Conservation (phyloP, 2,113 vertebrate species). For the Sakesphorus luctuosus region DNA sequence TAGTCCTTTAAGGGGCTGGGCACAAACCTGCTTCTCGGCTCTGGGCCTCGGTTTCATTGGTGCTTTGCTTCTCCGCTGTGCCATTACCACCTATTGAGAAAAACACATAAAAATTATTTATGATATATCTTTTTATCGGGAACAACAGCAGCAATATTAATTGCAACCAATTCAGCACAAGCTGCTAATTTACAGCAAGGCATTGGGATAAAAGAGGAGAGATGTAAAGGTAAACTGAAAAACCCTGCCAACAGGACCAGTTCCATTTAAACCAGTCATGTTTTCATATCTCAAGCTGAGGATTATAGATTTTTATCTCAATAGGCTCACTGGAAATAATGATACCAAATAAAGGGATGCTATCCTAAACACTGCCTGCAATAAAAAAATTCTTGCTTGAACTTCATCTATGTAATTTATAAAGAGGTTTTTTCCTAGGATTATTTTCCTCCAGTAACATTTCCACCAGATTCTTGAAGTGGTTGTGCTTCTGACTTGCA, state of each 20-base stretch:
- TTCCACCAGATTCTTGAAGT: neutral
- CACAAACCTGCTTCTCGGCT: conserved; percentile 74
- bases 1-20: conserved; percentile 40
- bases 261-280: neutral
- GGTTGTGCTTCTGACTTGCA: neutral
- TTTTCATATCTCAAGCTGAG: neutral
- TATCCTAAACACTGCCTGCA: neutral
- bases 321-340: neutral
- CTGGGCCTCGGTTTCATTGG: conserved; percentile 34
- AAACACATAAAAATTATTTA: conserved; percentile 56
- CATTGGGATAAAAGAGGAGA: neutral
- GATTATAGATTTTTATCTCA: conserved; percentile 22
- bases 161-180: conserved; percentile 44
- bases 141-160: conserved; percentile 55
- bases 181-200: neutral
- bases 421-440: neutral
- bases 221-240: conserved; percentile 25
- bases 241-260: neutral
- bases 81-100: conserved; percentile 58
- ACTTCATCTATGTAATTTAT: neutral
- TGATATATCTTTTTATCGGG: conserved; percentile 27
- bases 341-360: neutral
- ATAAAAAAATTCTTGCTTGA: neutral
- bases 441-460: neutral
- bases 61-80: conserved; percentile 45